phyloP scores from a whole-genome alignment of 2,113 vertebrate species.

The Regulus satrapa region DNA sequence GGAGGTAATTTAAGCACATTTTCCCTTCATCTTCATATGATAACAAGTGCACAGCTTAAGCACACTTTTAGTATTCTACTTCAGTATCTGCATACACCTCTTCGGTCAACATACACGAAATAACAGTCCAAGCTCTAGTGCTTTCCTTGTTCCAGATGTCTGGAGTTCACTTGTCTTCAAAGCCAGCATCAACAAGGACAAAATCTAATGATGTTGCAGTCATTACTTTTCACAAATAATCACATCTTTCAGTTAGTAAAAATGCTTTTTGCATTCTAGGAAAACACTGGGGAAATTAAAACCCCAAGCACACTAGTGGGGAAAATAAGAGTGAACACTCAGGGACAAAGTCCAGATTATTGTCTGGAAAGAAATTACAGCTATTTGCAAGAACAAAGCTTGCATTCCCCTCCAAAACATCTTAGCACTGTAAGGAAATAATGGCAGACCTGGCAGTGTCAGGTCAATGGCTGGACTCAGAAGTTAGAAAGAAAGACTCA shows the following conservation, averaged over 20 bases:
- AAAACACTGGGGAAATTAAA: background rate
- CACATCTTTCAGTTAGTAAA: background rate
- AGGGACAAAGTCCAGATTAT: background rate
- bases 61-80: background rate
- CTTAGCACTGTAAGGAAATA: background rate
- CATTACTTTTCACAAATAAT: background rate
- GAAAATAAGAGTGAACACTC: background rate
- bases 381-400: background rate
- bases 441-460: background rate
- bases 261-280: background rate
- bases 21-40: background rate
- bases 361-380: background rate
- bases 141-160: background rate
- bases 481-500: too few species aligned
- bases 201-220: background rate
- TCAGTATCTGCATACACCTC: background rate
- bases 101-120: background rate
- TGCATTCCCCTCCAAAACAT: background rate
- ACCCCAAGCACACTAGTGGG: background rate
- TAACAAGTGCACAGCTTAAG: background rate
- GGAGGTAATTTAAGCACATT: background rate
- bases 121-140: background rate
- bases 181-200: background rate
- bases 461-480: background rate
- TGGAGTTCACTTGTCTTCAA: background rate